Base-by-base conservation (phyloP, 2,113 vertebrate genomes). In the Scalopus aquaticus region DNA sequence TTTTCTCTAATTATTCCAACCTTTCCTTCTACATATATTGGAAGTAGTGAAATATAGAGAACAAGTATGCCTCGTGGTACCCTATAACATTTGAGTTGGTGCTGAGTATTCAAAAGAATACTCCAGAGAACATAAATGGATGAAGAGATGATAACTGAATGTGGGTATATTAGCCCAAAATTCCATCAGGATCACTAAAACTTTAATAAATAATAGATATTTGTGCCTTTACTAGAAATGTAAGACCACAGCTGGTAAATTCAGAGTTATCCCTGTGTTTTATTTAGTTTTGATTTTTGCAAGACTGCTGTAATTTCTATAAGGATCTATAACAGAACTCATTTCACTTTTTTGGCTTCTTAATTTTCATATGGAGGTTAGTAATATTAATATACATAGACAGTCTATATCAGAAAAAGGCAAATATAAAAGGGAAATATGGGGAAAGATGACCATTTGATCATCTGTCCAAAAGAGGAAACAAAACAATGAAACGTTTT, bases 401-500 rank as follows among this genome's bases (percentile, higher is more conserved):
- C 28, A 90, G 8, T 19, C 19, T 60, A 51, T 83, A 88, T 95
- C 35, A 91, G 42, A 19, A 72, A 81, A 83, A 11, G 1, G 11
- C 46, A 72, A n/a, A n/a, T n/a, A n/a, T n/a, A n/a, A n/a, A 67
- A 79, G 49, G 77, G 79, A 79, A 88, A 64, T 12, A 11, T 76
- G 42, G 35, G 1, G 16, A 77, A 93, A 56, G 35, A 90, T 73
- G 69, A 20, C 5, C 95, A 30, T 46, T 67, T 95, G 51, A 91
- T 83, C 87, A 65, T 54, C 92, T 39, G 24, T 74, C 64, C 74
- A 79, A 76, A 90, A 87, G 46, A 94, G 35, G 51, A 96, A 93
- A 93, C 32, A 86, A 92, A 86, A 30, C 54, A 76, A 51, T 42
- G 54, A 78, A 85, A 67, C 13, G 91, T 42, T 87, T 93, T 86